These are phyloP conservation scores for Trichopria drosophilae DNA, from an alignment of 2,888 invertebrate genomes.

Conservation along the genomic window DNA sequence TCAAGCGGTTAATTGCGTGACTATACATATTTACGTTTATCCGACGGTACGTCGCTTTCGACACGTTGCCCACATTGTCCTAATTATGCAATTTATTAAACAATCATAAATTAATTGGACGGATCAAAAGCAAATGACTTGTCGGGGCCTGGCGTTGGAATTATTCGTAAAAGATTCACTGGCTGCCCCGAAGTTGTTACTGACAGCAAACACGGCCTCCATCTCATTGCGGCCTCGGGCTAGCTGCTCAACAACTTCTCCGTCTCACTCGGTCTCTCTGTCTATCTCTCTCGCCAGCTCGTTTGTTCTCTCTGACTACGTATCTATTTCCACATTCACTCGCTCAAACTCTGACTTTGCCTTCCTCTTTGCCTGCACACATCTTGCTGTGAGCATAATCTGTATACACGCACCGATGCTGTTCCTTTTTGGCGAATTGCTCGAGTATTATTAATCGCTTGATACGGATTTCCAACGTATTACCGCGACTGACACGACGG, in stretches of 20 bases:
- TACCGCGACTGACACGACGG: conserved; percentile 51
- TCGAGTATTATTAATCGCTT: conserved; percentile 56
- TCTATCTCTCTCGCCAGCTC: neutral
- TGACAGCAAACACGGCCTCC: conserved; percentile 52
- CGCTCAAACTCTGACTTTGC: no score
- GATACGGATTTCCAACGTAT: conserved; percentile 56
- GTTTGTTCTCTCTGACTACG: neutral
- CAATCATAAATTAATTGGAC: conserved; percentile 25
- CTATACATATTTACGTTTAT: no score
- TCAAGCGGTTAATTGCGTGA: no score
- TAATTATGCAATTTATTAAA: no score
- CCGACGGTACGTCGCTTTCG: no score
- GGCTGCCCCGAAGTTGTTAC: conserved; percentile 46
- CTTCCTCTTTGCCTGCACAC: no score
- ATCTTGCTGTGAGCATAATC: conserved; percentile 24
- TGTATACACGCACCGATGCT: conserved; percentile 32
- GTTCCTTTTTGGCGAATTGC: conserved; percentile 53
- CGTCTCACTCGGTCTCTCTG: conserved; percentile 8
- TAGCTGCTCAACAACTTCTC: conserved; percentile 38
- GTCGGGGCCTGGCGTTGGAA: conserved; percentile 7
- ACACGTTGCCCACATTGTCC: no score
- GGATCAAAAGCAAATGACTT: conserved; percentile 22
- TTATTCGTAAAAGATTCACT: conserved; percentile 22
- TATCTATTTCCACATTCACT: no score
- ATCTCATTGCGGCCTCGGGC: conserved; percentile 44